Base-by-base conservation (phyloP, 2,797 vertebrate species). In the Pangasius sanitwongsei region DNA sequence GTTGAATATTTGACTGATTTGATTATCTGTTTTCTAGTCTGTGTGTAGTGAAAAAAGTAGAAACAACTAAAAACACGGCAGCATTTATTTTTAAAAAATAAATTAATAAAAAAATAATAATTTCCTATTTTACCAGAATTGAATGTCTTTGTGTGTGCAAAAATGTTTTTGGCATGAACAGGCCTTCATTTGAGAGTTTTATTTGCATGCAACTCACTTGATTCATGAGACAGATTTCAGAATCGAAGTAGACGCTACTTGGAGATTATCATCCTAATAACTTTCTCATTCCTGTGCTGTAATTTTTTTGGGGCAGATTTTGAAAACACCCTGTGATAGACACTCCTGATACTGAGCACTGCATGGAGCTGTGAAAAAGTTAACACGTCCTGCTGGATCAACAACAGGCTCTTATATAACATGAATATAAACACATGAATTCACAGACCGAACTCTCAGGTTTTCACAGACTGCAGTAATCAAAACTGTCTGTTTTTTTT, bases 391-490 rank as follows among this genome's bases (percentile, higher is more conserved):
- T 77, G 13, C 78, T 65, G 41, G 34, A 85, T 15, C 28, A 65
- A 59, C 37, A 70, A 31, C 55, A 65, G 44, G 48, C 77, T 67
- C 34, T 89, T 67, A 48, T 78, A 41, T 50, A 50, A 69, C 63
- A 72, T 83, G 78, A 87, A 83, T 86, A 75, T 72, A 74, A 85
- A 69, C 59, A 61, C 28, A 50, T 81, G 75, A 59, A 55, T 8
- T 69, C 23, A 41, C 41, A 41, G 41, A 3, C 3, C 4, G 41
- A 41, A 41, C 41, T 41, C 41, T 41, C 18, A n/a, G 77, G 23
- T 12, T n/a, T 41, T 78, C 41, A 86, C 61, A 61, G 80, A 18
- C 31, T 67, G 34, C 57, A 88, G 61, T 89, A 86, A 86, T 89
- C 61, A 74, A 82, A 90, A 83, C n/a, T n/a, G 70, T 85, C 41